Evolutionary conservation across 1,140 invertebrate species (phyloP).

Genomic region (Halesus radiatus): DNA sequence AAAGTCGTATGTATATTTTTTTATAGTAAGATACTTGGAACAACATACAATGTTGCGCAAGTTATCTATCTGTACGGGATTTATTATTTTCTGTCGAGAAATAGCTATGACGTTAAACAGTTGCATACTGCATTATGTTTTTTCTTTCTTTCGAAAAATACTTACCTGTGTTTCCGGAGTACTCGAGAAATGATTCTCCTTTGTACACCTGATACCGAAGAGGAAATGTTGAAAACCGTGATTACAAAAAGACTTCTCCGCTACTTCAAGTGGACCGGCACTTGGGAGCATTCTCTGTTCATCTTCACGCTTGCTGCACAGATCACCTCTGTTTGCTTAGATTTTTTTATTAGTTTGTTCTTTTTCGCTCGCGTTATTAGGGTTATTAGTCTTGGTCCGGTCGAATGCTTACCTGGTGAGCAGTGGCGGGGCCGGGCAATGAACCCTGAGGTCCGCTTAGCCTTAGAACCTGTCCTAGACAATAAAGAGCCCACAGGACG

Average conservation of each 20-base stretch:
- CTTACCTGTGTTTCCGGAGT: no score
- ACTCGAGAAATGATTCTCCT: neutral
- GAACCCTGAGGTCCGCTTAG: conserved; percentile 47
- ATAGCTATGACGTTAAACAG: no score
- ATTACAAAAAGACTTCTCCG: neutral
- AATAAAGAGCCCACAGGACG: conserved; percentile 51
- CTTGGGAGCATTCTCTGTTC: neutral
- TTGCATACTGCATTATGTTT: no score
- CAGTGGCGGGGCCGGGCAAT: conserved; percentile 21
- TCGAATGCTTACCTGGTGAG: conserved; percentile 18
- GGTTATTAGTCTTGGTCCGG: conserved; percentile 3
- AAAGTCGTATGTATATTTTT: no score
- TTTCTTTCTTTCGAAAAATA: no score
- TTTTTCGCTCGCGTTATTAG: neutral
- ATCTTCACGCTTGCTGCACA: neutral
- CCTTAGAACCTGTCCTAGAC: conserved; percentile 57
- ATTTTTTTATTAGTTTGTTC: neutral
- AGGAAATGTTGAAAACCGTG: conserved; percentile 32
- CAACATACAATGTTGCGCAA: no score
- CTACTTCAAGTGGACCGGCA: neutral
- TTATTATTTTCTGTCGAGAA: no score
- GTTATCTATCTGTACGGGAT: no score
- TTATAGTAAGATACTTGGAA: no score
- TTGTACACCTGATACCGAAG: conserved; percentile 27
- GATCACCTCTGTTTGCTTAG: neutral